These are phyloP conservation scores for Mus spretus DNA, from an alignment of 2,797 vertebrate genomes.

Conservation along the genomic window DNA sequence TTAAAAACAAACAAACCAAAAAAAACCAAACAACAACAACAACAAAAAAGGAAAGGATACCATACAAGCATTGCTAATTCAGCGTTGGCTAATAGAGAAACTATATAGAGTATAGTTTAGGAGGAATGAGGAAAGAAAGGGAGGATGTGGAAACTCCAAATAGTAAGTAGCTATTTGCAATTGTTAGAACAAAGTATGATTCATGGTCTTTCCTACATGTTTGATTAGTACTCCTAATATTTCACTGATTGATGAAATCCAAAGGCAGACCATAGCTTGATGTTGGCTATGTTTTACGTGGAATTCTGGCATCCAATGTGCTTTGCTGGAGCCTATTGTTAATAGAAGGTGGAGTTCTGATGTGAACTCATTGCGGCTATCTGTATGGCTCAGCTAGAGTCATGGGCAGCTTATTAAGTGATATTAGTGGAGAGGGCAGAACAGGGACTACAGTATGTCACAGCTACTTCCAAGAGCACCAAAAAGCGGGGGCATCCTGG, in stretches of 20 bases:
- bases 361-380: neutral
- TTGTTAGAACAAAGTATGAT: neutral
- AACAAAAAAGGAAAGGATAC: neutral
- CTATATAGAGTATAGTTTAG: neutral
- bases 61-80: neutral
- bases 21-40: neutral
- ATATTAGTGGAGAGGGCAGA: neutral
- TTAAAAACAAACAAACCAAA: neutral
- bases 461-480: neutral
- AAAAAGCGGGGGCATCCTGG: neutral
- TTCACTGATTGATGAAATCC: neutral
- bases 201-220: neutral
- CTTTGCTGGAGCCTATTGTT: neutral
- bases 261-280: neutral
- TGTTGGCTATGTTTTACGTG: neutral
- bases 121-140: neutral
- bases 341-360: neutral
- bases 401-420: neutral
- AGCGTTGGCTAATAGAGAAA: neutral
- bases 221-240: neutral
- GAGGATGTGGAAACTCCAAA: neutral
- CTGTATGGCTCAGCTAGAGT: neutral
- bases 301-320: neutral
- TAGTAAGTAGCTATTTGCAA: neutral
- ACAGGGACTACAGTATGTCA: fast-evolving